Evolutionary conservation across 2,113 vertebrate species (phyloP).

Genomic region (Boulengeromyrus knoepffleri): DNA sequence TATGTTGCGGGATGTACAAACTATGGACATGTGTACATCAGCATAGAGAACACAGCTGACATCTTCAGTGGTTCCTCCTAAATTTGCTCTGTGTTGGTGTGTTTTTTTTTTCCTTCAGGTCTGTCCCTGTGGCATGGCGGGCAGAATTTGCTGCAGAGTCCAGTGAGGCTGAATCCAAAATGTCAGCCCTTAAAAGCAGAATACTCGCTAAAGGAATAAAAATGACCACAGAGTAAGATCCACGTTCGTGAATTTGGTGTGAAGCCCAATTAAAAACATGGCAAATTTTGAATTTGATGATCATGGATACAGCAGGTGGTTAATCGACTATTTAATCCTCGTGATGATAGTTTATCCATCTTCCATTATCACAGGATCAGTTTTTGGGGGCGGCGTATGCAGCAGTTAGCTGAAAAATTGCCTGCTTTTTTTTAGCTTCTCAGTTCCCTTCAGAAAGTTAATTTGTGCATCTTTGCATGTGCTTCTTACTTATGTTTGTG

Average conservation of each 20-base stretch:
- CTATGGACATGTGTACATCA: background rate
- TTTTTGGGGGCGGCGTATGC: background rate
- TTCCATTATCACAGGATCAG: background rate
- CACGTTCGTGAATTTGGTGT: background rate
- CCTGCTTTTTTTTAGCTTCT: background rate
- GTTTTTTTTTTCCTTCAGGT: slow-evolving; percentile 47
- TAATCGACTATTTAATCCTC: background rate
- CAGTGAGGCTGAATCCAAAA: slow-evolving; percentile 55
- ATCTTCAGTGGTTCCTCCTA: slow-evolving; percentile 66
- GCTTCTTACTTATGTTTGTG: background rate
- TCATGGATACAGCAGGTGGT: background rate
- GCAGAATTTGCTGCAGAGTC: slow-evolving; percentile 72
- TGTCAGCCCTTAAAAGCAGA: slow-evolving; percentile 60
- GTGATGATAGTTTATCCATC: background rate
- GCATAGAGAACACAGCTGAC: slow-evolving; percentile 62
- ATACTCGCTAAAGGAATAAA: slow-evolving; percentile 45
- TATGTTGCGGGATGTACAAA: background rate
- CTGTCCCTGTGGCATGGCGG: slow-evolving; percentile 71
- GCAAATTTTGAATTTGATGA: background rate
- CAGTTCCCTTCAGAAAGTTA: background rate
- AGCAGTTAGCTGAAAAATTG: background rate
- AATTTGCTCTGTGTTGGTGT: slow-evolving; percentile 24
- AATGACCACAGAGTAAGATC: slow-evolving; percentile 55
- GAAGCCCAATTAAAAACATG: background rate
- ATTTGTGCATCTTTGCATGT: background rate